Percentiles rank a stretch among this genome's conserved stretches.
phyloP scores from a whole-genome alignment of 1,140 invertebrate species.

The Drosophila pseudoobscura region DNA sequence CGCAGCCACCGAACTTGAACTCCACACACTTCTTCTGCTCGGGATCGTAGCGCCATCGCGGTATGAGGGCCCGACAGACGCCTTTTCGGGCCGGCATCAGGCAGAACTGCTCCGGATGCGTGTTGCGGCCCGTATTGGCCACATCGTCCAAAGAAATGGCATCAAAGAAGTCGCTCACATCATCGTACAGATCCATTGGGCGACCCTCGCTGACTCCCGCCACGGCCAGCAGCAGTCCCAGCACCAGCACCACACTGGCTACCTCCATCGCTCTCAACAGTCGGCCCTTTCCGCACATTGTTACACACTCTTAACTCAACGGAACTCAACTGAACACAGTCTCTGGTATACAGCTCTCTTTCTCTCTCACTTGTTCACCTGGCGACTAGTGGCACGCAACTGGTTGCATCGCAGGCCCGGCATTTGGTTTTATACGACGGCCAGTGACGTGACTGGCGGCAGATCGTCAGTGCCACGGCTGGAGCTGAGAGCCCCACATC shows the following conservation, averaged over 20 bases:
- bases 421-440: slow-evolving; percentile 69
- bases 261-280: slow-evolving; percentile 42
- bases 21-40: slow-evolving; percentile 84
- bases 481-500: background rate
- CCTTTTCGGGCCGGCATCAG: slow-evolving; percentile 84
- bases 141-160: slow-evolving; percentile 80
- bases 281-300: background rate
- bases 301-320: too few relatives aligned
- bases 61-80: slow-evolving; percentile 85
- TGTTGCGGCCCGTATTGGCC: slow-evolving; percentile 66
- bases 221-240: slow-evolving; percentile 27
- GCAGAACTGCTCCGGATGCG: slow-evolving; percentile 79
- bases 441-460: slow-evolving; percentile 50
- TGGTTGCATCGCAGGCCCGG: slow-evolving; percentile 57
- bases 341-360: slow-evolving; percentile 22
- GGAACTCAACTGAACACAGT: background rate
- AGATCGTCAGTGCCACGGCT: slow-evolving; percentile 1
- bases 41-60: slow-evolving; percentile 85
- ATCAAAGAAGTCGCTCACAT: slow-evolving; percentile 79
- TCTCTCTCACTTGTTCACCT: slow-evolving; percentile 51
- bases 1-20: slow-evolving; percentile 88
- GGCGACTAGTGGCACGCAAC: slow-evolving; percentile 41
- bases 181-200: slow-evolving; percentile 80
- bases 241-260: slow-evolving; percentile 17
- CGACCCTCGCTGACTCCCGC: slow-evolving; percentile 34